Percentiles rank a stretch among this genome's conserved stretches.
These are phyloP conservation scores for Anhinga anhinga DNA, from an alignment of 2,113 vertebrate species.

Conservation along the genomic window DNA sequence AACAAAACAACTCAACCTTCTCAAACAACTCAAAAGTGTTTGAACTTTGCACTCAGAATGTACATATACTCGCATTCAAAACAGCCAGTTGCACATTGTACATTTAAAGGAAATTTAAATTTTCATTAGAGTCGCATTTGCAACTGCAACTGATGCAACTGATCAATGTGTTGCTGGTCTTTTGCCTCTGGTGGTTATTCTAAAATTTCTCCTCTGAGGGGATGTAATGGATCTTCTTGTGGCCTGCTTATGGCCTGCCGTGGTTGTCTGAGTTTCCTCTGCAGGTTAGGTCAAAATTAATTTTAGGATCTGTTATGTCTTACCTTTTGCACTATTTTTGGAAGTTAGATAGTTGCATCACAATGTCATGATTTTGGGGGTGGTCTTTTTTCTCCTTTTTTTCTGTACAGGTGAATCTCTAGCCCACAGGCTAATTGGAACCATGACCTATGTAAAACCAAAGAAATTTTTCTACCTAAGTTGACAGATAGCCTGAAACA, in stretches of 20 bases:
- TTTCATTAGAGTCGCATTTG: background rate
- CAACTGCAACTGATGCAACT: background rate
- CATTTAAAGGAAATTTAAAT: background rate
- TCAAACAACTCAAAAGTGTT: no score
- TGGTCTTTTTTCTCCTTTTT: background rate
- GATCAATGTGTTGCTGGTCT: background rate
- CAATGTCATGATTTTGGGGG: background rate
- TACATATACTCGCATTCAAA: background rate
- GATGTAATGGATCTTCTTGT: background rate
- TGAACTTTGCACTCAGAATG: background rate
- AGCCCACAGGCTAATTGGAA: background rate
- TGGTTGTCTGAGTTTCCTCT: background rate
- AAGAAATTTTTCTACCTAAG: background rate
- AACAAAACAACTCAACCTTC: background rate
- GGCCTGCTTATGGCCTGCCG: background rate
- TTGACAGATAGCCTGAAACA: background rate
- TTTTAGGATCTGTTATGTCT: background rate
- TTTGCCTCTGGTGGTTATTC: background rate
- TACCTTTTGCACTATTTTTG: background rate
- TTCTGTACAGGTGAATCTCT: background rate
- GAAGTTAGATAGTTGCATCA: background rate
- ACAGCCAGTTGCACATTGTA: background rate
- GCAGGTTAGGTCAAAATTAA: background rate
- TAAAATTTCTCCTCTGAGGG: background rate
- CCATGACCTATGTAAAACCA: background rate